These are phyloP conservation scores for Brachypteracias leptosomus DNA, from an alignment of 2,113 vertebrate genomes.

Conservation along the genomic window DNA sequence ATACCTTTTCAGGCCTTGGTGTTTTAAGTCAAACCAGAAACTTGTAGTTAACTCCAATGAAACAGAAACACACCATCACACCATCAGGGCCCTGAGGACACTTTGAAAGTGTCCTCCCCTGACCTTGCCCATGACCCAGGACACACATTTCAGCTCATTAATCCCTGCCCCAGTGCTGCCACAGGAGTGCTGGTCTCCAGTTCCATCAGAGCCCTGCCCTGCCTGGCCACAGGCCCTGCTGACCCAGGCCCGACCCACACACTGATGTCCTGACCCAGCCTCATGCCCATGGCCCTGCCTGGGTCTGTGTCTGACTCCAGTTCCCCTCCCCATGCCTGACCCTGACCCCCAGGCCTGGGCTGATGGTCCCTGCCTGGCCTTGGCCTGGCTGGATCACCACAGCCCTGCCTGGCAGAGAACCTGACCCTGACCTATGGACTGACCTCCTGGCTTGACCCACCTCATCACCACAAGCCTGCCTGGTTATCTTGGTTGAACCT, in stretches of 20 bases:
- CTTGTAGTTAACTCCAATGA: neutral
- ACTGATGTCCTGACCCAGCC: neutral
- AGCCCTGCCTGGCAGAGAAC: neutral
- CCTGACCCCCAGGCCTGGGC: neutral
- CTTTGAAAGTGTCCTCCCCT: no score
- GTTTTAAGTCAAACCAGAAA: neutral
- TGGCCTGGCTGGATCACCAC: neutral
- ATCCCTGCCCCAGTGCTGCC: neutral
- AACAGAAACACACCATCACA: neutral
- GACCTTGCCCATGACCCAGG: neutral
- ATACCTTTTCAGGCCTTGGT: neutral
- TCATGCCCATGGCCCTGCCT: no score
- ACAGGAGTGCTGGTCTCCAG: neutral
- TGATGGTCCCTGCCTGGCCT: neutral
- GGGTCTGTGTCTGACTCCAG: neutral
- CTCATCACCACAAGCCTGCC: accelerated
- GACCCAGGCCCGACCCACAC: neutral
- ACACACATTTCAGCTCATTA: neutral
- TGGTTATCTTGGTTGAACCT: neutral
- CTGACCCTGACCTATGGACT: neutral
- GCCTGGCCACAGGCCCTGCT: neutral
- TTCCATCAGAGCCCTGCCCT: neutral
- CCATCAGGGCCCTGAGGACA: neutral
- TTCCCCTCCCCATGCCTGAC: neutral
- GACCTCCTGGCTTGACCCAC: neutral